Evolutionary conservation across 2,888 invertebrate species (phyloP), one percentile per base, ranked within the genome.

Genomic region (Euproctis similis): DNA sequence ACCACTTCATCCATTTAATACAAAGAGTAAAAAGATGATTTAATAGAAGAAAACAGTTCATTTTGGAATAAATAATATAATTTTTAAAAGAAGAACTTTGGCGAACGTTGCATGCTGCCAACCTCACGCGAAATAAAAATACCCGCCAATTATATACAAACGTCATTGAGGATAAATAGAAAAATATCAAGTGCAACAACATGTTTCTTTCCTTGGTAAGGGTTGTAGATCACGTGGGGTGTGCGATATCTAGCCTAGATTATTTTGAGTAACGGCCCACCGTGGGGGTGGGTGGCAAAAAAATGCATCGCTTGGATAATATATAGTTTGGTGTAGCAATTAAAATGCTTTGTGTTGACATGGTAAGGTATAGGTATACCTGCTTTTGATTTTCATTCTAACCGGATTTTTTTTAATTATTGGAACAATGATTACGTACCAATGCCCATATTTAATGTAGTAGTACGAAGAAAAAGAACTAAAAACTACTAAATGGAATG

Each of bases 221-320:
- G 47, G 54, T 59, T 59, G 71, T 80, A 68, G 65, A 76, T 78
- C 77, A 77, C 59, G 62, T 50, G 43, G 48, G 56, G 63, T 53
- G 63, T 59, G 63, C 68, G 82, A 81, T 81, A 80, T 77, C 72
- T 67, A 63, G 60, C 62, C 54, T 68, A 81, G 82, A 84, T 82
- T 69, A 81, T 77, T 81, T 78, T 81, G 81, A 82, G 61, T 78
- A 77, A 82, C 75, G 68, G 68, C 66, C 48, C 41, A 49, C 55
- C 51, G 64, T 53, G 53, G 55, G 50, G 57, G 55, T 47, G 34
- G 45, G 31, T 12, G 38, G 59, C n/a, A n/a, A n/a, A 54, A 60
- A 59, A 77, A 77, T 66, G 70, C 69, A 70, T 53, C 55, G 58
- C 51, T 56, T 50, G 63, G 61, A 70, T 76, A 74, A 80, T 72